Percentiles rank a stretch among this genome's conserved stretches.
Evolutionary conservation across 2,888 invertebrate species (phyloP).

Genomic region (Coleophora flavipennella): DNA sequence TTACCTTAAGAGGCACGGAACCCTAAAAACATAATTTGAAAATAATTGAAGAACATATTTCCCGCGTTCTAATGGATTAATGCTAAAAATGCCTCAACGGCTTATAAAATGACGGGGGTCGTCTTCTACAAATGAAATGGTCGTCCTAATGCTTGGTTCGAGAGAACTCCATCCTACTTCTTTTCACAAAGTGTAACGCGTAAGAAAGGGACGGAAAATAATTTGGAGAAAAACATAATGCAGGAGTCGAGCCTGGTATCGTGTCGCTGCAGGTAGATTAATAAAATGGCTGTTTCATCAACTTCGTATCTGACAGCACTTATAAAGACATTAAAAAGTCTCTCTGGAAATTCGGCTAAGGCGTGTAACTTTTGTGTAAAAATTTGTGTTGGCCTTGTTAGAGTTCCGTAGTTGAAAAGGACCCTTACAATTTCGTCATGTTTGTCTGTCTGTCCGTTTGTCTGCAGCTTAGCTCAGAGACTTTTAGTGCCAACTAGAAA

Average conservation of each 20-base stretch:
- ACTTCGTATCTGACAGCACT: constrained; percentile 59
- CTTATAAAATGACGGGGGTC: constrained; percentile 67
- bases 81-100: constrained; percentile 57
- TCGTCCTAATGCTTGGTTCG: constrained; percentile 46
- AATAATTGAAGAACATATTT: constrained; percentile 49
- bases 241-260: constrained; percentile 48
- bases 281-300: constrained; percentile 67
- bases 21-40: constrained; percentile 27
- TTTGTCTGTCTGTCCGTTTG: no score
- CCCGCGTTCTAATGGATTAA: constrained; percentile 52
- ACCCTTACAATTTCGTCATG: no score
- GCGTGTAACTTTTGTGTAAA: constrained; percentile 25
- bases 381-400: constrained; percentile 30
- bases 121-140: constrained; percentile 59
- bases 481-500: no score
- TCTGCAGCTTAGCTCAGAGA: no score
- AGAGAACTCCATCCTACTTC: constrained; percentile 29
- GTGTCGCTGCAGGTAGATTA: constrained; percentile 69
- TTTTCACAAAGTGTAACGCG: constrained; percentile 8
- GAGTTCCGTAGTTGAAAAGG: no score
- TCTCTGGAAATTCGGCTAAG: constrained; percentile 34
- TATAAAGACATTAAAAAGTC: constrained; percentile 68
- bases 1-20: no score
- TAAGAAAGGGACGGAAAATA: constrained; percentile 39
- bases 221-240: constrained; percentile 63